Evolutionary conservation across 2,113 vertebrate genomes (phyloP).

Genomic region (Microtus pennsylvanicus): DNA sequence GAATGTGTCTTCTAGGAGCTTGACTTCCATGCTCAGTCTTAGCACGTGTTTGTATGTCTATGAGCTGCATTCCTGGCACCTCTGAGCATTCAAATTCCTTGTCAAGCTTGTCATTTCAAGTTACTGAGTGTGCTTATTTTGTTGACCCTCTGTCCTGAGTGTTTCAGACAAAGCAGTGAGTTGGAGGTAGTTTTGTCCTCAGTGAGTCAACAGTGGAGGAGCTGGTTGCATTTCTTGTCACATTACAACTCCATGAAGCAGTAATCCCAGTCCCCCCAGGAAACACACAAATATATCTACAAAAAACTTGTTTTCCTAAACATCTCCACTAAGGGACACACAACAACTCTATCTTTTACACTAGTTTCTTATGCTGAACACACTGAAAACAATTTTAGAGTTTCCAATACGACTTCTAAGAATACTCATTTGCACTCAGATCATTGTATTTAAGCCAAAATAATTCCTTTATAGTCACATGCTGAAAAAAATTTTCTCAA

Average conservation of each 20-base stretch:
- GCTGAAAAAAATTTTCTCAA: slow-evolving; percentile 34
- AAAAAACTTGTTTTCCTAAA: background rate
- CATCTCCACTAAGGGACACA: background rate
- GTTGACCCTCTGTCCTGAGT: background rate
- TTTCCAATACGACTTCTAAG: background rate
- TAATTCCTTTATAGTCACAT: slow-evolving; percentile 5
- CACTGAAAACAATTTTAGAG: background rate
- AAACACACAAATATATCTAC: background rate
- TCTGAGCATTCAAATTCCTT: background rate
- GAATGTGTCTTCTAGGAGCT: background rate
- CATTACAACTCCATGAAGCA: background rate
- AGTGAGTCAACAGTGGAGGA: background rate
- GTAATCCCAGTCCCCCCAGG: background rate
- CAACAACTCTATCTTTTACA: background rate
- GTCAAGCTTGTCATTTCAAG: background rate
- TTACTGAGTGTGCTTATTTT: background rate
- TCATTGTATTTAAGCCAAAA: slow-evolving; percentile 36
- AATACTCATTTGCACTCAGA: slow-evolving; percentile 43
- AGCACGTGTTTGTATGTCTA: too few species aligned
- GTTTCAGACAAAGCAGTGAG: background rate
- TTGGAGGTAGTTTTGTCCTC: background rate
- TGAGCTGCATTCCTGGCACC: background rate
- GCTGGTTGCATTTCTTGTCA: background rate
- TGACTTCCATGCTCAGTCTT: too few species aligned
- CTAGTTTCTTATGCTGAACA: background rate